A percentile compares a stretch with the other conserved stretches of the same genome.
These are phyloP conservation scores for Philantomba maxwellii DNA, from an alignment of 2,113 vertebrate species.

Conservation along the genomic window DNA sequence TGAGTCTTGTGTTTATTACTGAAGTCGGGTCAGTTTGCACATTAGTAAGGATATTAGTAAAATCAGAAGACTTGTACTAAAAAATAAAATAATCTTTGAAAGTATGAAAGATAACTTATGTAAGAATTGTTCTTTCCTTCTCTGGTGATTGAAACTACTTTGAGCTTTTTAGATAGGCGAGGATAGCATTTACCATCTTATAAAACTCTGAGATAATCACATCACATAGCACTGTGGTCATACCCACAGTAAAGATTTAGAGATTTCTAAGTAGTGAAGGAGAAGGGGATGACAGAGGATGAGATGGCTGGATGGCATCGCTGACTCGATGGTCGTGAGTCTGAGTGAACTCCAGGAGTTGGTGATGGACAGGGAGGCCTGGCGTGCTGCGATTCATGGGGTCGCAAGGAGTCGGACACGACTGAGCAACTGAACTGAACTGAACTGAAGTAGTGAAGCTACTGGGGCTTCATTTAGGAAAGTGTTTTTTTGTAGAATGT, in stretches of 20 bases:
- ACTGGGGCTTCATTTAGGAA: neutral
- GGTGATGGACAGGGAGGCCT: too few relatives aligned
- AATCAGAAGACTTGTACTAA: neutral
- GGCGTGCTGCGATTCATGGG: too few relatives aligned
- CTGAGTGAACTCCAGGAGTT: too few relatives aligned
- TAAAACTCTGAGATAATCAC: neutral
- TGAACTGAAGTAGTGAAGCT: neutral
- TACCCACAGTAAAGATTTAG: neutral
- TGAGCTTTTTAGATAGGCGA: neutral
- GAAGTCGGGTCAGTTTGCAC: neutral
- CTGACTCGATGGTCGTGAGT: too few relatives aligned
- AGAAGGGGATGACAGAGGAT: too few relatives aligned
- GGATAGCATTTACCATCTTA: neutral
- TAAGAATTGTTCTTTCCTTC: neutral
- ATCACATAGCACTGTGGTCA: neutral
- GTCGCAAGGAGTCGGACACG: too few relatives aligned
- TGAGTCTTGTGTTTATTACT: constrained; percentile 26
- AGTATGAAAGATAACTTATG: neutral
- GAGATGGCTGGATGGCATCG: too few relatives aligned
- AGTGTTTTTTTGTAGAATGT: neutral
- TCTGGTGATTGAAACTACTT: neutral
- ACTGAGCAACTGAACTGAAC: too few relatives aligned
- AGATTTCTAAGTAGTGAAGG: neutral
- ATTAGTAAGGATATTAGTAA: neutral
- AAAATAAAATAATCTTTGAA: neutral